Conservation (phyloP, 2,113 vertebrate species). For the Oncorhynchus kisutch region DNA sequence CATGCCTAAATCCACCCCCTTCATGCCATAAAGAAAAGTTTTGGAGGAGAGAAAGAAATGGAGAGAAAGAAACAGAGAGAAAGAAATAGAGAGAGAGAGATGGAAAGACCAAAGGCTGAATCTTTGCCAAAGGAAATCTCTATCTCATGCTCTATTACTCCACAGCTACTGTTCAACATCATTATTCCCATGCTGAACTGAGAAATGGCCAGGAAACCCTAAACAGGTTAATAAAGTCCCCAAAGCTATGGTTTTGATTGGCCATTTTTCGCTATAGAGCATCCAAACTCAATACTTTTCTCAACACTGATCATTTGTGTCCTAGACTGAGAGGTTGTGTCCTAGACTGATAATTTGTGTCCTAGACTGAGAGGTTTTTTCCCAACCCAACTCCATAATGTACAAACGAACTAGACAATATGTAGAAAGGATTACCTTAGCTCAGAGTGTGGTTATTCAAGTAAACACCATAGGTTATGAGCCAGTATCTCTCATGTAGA, state of each 20-base stretch:
- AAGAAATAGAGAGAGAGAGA: not conserved
- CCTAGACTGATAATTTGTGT: not conserved
- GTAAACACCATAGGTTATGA: not conserved
- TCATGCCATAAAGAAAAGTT: not conserved
- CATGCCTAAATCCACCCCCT: not conserved
- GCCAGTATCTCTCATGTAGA: not conserved
- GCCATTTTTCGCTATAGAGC: not conserved
- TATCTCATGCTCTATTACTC: not conserved
- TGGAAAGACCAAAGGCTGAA: not conserved
- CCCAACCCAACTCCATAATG: too few relatives aligned
- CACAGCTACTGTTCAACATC: not conserved
- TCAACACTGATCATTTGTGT: not conserved
- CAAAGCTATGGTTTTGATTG: not conserved
- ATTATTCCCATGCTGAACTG: not conserved
- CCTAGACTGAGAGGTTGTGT: not conserved
- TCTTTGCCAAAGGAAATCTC: not conserved
- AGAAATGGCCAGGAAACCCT: not conserved
- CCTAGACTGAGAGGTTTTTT: not conserved
- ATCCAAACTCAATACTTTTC: not conserved
- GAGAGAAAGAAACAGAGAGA: not conserved
- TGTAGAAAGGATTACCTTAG: not conserved
- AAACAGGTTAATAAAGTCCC: not conserved
- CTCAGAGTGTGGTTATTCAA: not conserved
- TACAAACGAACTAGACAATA: not conserved
- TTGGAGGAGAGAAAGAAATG: not conserved